Conservation (phyloP, 2,113 vertebrate species). For the Carollia perspicillata region DNA sequence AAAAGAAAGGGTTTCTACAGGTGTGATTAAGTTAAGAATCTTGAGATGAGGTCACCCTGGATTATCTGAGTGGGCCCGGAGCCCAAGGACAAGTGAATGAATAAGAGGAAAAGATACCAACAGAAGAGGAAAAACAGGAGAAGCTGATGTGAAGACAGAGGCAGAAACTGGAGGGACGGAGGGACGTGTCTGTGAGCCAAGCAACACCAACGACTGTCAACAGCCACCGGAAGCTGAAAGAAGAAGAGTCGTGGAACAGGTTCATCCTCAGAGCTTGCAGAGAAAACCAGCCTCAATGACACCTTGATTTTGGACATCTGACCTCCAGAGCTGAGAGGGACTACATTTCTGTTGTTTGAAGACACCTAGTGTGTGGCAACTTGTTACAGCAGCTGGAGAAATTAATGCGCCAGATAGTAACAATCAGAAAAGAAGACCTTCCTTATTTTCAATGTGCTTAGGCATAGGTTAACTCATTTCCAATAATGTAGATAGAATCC, state of each 20-base stretch:
- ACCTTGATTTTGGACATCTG: not conserved
- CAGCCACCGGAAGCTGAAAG: not conserved
- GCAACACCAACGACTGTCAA: rapidly evolving
- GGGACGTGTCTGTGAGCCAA: not conserved
- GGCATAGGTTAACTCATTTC: not conserved
- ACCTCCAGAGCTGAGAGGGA: not conserved
- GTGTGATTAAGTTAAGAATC: not conserved
- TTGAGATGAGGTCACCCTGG: not conserved
- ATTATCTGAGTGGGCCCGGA: not conserved
- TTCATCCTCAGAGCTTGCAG: not conserved
- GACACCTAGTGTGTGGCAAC: not conserved
- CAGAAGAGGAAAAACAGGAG: not conserved
- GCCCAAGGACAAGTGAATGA: not conserved
- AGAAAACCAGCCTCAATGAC: not conserved
- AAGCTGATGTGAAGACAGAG: not conserved
- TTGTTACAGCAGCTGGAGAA: not conserved
- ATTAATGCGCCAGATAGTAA: not conserved
- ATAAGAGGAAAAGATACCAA: not conserved
- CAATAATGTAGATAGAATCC: not conserved
- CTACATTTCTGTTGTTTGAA: not conserved
- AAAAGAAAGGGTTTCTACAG: not conserved
- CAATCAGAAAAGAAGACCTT: not conserved
- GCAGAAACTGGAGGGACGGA: not conserved
- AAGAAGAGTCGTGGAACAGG: not conserved
- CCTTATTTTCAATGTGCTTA: not conserved